Evolutionary conservation across 2,888 invertebrate species (phyloP).

Genomic region (Xanthostigma xanthostigma): DNA sequence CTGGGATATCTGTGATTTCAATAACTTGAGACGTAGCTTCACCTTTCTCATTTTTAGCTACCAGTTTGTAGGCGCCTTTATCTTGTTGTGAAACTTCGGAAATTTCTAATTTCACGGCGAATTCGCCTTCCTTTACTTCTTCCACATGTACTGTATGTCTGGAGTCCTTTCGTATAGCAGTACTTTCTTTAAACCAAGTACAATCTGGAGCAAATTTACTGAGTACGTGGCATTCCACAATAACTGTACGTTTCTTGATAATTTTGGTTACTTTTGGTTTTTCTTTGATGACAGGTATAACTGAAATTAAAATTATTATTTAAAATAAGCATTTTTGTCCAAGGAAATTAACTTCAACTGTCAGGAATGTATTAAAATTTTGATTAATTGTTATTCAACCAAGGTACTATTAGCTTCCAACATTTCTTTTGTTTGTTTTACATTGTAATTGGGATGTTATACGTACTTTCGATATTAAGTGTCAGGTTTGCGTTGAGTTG

Average conservation of each 20-base stretch:
- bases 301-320: conserved; percentile 29
- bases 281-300: conserved; percentile 87
- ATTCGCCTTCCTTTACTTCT: conserved; percentile 78
- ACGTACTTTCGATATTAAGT: conserved; percentile 92
- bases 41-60: conserved; percentile 86
- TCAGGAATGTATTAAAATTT: not conserved
- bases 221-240: conserved; percentile 86
- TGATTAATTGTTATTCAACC: not conserved
- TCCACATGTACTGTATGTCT: conserved; percentile 63
- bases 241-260: conserved; percentile 80
- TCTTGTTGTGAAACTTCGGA: conserved; percentile 65
- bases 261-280: conserved; percentile 84
- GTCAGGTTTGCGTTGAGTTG: conserved; percentile 95
- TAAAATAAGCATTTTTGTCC: conserved; percentile 1
- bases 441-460: not conserved
- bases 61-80: conserved; percentile 78
- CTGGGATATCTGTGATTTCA: conserved; percentile 70
- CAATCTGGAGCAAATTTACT: conserved; percentile 88
- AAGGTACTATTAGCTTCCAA: too few species aligned
- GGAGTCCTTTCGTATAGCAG: conserved; percentile 59
- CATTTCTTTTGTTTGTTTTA: too few species aligned
- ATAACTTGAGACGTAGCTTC: conserved; percentile 81
- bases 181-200: conserved; percentile 83
- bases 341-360: not conserved
- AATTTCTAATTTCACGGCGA: conserved; percentile 79